A percentile compares a stretch with the other conserved stretches of the same genome.
Evolutionary conservation across 2,888 invertebrate genomes (phyloP).

Genomic region (Nomada hirtipes): DNA sequence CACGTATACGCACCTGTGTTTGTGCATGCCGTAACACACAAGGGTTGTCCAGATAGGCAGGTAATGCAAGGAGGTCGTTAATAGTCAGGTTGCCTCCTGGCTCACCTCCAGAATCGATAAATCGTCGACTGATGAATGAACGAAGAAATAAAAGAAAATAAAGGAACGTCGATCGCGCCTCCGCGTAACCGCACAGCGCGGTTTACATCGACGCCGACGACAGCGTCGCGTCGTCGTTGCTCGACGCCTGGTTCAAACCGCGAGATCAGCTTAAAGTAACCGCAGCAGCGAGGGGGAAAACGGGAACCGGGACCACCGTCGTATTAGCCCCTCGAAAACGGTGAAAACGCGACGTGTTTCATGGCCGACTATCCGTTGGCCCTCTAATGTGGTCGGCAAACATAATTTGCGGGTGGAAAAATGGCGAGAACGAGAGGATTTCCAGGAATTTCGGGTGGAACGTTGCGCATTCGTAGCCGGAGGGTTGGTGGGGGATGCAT

Average conservation of each 20-base stretch:
- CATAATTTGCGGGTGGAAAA: slow-evolving; percentile 37
- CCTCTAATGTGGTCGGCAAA: slow-evolving; percentile 20
- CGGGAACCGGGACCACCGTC: slow-evolving; percentile 37
- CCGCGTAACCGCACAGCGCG: slow-evolving; percentile 54
- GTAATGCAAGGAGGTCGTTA: slow-evolving; percentile 47
- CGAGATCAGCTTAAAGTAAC: slow-evolving; percentile 71
- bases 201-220: slow-evolving; percentile 53
- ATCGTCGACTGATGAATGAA: slow-evolving; percentile 66
- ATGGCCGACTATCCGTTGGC: not conserved
- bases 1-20: not conserved
- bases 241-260: slow-evolving; percentile 64
- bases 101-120: slow-evolving; percentile 72
- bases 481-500: not conserved
- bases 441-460: not conserved
- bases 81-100: slow-evolving; percentile 57
- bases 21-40: not conserved
- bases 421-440: slow-evolving; percentile 19
- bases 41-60: slow-evolving; percentile 24
- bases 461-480: not conserved
- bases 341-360: slow-evolving; percentile 23
- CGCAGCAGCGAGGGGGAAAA: slow-evolving; percentile 47
- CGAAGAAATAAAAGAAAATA: slow-evolving; percentile 53
- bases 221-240: slow-evolving; percentile 49
- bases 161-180: slow-evolving; percentile 22
- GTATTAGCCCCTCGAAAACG: slow-evolving; percentile 48